Conservation (phyloP, 2,888 invertebrate genomes). For the Theretra japonica region DNA sequence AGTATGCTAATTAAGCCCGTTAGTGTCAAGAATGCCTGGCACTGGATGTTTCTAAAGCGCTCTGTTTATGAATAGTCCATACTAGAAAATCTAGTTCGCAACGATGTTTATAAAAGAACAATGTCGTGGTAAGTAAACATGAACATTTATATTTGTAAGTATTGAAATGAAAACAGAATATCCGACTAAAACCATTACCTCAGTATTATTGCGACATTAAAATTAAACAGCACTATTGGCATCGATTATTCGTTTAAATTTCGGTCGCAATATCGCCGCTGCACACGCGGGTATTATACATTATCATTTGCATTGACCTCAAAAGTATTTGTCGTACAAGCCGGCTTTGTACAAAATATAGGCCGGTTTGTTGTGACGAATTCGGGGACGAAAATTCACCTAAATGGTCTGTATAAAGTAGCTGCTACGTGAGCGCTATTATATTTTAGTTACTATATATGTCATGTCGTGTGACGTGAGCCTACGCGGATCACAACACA, state of each 20-base stretch:
- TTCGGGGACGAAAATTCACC: constrained; percentile 29
- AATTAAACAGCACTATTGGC: neutral
- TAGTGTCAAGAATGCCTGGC: neutral
- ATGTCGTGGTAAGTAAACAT: too few relatives aligned
- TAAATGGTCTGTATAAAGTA: constrained; percentile 36
- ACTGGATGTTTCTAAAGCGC: too few relatives aligned
- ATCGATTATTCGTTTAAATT: constrained; percentile 20
- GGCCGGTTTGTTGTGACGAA: constrained; percentile 28
- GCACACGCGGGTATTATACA: constrained; percentile 21
- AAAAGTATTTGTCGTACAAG: constrained; percentile 24
- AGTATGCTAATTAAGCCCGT: constrained; percentile 1
- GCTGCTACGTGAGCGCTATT: constrained; percentile 46
- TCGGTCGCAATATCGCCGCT: constrained; percentile 15
- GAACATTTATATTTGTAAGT: neutral
- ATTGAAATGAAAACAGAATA: neutral
- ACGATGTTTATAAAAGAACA: too few relatives aligned
- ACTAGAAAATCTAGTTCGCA: neutral
- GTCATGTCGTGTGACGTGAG: constrained; percentile 49
- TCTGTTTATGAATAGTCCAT: neutral
- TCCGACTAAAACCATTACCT: neutral
- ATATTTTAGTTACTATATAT: constrained; percentile 49
- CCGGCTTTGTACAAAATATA: constrained; percentile 23
- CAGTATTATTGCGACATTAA: constrained; percentile 8
- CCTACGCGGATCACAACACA: constrained; percentile 45
- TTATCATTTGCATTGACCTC: constrained; percentile 21